Conservation (phyloP, 1,140 invertebrate species). For the Scaptodrosophila lebanonensis region DNA sequence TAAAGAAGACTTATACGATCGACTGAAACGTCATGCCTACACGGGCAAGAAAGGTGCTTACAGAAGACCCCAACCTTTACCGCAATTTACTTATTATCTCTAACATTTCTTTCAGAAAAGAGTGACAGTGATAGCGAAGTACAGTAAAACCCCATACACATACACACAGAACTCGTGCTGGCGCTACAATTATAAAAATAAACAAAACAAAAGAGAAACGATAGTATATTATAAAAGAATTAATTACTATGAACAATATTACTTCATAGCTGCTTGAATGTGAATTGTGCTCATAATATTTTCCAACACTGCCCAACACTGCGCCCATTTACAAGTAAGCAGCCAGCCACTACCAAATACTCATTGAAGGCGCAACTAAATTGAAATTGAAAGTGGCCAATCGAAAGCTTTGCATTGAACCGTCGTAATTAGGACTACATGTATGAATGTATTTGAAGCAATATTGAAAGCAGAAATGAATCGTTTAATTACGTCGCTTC, state of each 20-base stretch:
- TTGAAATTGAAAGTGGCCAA: conserved; percentile 26
- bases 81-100: not conserved
- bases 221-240: conserved; percentile 32
- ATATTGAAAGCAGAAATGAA: conserved; percentile 19
- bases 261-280: conserved; percentile 59
- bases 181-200: conserved; percentile 15
- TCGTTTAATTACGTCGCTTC: conserved; percentile 64
- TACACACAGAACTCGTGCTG: no score
- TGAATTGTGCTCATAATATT: conserved; percentile 69
- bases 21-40: conserved; percentile 96
- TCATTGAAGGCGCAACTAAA: conserved; percentile 21
- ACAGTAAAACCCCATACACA: conserved; percentile 82
- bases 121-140: conserved; percentile 94
- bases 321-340: conserved; percentile 5
- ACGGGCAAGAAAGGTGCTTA: conserved; percentile 94
- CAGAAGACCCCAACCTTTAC: not conserved
- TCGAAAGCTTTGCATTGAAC: conserved; percentile 72
- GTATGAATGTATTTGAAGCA: conserved; percentile 6
- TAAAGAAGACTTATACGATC: conserved; percentile 96
- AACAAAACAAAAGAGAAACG: conserved; percentile 6
- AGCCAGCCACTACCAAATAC: conserved; percentile 32
- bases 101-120: conserved; percentile 82
- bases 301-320: conserved; percentile 37
- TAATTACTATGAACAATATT: conserved; percentile 31
- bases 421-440: conserved; percentile 53